Percentiles rank a stretch among this genome's conserved stretches.
Conservation (phyloP, 2,797 vertebrate genomes). For the Taeniopygia guttata region DNA sequence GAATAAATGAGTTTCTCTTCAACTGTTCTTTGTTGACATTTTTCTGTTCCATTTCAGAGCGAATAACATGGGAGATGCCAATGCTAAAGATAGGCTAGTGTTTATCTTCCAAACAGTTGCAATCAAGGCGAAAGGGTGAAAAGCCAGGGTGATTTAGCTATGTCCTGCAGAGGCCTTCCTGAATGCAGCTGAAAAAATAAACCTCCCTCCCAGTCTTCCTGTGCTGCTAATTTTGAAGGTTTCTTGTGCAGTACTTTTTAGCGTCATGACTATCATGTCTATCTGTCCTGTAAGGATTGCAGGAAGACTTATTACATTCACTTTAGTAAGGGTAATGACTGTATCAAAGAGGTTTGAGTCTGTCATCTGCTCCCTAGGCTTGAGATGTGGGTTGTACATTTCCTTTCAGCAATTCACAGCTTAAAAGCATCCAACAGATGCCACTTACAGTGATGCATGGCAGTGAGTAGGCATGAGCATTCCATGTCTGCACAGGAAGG, state of each 20-base stretch:
- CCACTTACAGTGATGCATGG: not conserved
- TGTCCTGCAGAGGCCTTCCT: not conserved
- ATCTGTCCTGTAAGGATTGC: not conserved
- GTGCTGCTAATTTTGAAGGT: not conserved
- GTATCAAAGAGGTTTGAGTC: not conserved
- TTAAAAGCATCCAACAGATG: not conserved
- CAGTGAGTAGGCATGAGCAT: not conserved
- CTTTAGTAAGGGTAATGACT: not conserved
- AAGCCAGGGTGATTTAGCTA: not conserved
- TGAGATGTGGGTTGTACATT: not conserved
- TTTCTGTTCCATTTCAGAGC: not conserved
- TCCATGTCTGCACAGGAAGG: not conserved
- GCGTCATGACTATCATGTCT: accelerated
- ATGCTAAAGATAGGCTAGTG: not conserved
- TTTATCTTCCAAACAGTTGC: not conserved
- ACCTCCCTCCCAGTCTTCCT: not conserved
- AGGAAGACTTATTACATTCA: not conserved
- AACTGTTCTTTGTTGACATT: not conserved
- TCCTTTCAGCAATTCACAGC: not conserved
- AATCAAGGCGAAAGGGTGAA: not conserved
- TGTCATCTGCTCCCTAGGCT: not conserved
- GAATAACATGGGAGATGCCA: not conserved
- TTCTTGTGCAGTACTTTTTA: not conserved
- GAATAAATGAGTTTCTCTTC: not conserved
- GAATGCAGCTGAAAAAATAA: not conserved